Percentiles rank a stretch among this genome's conserved stretches.
Evolutionary conservation across 2,888 invertebrate species (phyloP).

Genomic region (Tetragnatha montana): DNA sequence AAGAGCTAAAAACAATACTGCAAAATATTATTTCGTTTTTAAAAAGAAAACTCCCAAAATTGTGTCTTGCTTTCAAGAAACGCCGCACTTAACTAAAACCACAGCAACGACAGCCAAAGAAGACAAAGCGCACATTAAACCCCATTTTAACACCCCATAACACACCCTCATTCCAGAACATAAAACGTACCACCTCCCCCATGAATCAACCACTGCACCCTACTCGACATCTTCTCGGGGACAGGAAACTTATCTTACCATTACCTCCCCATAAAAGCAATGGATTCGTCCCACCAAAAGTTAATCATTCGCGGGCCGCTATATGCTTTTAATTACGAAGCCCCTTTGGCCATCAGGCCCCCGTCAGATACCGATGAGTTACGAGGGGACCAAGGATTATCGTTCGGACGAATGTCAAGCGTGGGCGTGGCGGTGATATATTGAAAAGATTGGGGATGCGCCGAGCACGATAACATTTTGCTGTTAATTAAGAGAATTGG

Average conservation of each 20-base stretch:
- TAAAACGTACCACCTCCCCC: background rate
- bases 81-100: background rate
- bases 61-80: no score
- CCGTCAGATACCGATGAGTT: conserved; percentile 56
- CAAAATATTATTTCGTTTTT: no score
- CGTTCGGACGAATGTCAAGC: conserved; percentile 32
- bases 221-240: background rate
- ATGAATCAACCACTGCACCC: background rate
- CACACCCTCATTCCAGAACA: background rate
- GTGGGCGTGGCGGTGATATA: conserved; percentile 44
- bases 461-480: conserved; percentile 19
- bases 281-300: conserved; percentile 25
- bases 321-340: conserved; percentile 60
- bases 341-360: conserved; percentile 29
- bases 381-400: conserved; percentile 28
- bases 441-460: conserved; percentile 38
- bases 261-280: conserved; percentile 17
- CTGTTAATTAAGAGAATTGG: conserved; percentile 39
- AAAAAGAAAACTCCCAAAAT: no score
- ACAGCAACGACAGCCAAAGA: no score
- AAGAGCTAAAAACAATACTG: no score
- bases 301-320: conserved; percentile 39
- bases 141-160: background rate
- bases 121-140: no score
- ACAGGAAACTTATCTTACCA: background rate